phyloP scores from a whole-genome alignment of 1,140 invertebrate genomes.

The Drosophila burlai region DNA sequence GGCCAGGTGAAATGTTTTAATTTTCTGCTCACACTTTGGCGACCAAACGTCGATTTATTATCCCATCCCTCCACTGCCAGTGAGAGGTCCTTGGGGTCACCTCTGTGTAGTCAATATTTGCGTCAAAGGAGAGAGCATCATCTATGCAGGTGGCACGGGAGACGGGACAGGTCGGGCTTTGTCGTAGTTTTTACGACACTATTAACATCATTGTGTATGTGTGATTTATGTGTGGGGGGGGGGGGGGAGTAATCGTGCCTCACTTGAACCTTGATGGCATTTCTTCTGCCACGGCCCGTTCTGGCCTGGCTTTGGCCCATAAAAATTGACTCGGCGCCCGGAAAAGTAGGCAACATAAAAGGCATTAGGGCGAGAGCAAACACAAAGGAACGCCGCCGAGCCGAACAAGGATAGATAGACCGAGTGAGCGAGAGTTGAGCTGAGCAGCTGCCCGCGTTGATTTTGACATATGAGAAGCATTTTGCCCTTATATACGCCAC shows the following conservation, averaged over 20 bases:
- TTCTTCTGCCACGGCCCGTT: slow-evolving; percentile 20
- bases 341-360: slow-evolving; percentile 61
- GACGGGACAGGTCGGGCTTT: slow-evolving; percentile 40
- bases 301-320: slow-evolving; percentile 44
- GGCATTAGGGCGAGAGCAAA: slow-evolving; percentile 42
- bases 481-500: slow-evolving; percentile 35
- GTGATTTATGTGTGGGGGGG: slow-evolving; percentile 65
- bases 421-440: not conserved
- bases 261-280: slow-evolving; percentile 58
- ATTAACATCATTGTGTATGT: slow-evolving; percentile 75
- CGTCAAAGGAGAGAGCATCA: slow-evolving; percentile 45
- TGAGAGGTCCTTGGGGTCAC: slow-evolving; percentile 45
- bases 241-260: slow-evolving; percentile 23
- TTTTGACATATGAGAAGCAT: slow-evolving; percentile 75
- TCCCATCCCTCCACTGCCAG: not conserved
- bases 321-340: slow-evolving; percentile 54
- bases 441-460: slow-evolving; percentile 67
- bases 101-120: slow-evolving; percentile 60
- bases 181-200: slow-evolving; percentile 72
- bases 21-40: slow-evolving; percentile 54
- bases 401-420: slow-evolving; percentile 18
- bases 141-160: slow-evolving; percentile 15
- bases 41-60: slow-evolving; percentile 67
- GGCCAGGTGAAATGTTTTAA: slow-evolving; percentile 62
- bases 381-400: slow-evolving; percentile 33